phyloP scores from a whole-genome alignment of 2,888 invertebrate species.

The Hedya salicella region DNA sequence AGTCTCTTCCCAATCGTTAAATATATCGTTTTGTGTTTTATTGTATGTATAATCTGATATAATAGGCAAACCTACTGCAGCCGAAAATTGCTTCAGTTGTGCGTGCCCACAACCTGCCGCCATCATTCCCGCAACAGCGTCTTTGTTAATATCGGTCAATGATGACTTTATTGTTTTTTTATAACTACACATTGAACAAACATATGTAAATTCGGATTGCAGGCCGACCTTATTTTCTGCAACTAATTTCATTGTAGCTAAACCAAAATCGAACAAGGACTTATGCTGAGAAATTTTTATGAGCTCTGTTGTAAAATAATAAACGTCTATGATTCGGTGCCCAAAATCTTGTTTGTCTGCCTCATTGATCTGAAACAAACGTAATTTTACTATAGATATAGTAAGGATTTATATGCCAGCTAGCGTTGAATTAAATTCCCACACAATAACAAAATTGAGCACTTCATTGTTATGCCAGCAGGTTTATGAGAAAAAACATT shows the following conservation, averaged over 20 bases:
- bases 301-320: not conserved
- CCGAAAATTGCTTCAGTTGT: not conserved
- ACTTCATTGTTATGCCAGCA: too few relatives aligned
- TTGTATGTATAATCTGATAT: not conserved
- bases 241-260: not conserved
- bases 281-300: not conserved
- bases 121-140: not conserved
- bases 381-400: too few relatives aligned
- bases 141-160: not conserved
- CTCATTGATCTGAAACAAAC: too few relatives aligned
- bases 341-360: too few relatives aligned
- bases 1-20: conserved; percentile 43
- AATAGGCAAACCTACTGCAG: not conserved
- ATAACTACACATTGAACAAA: not conserved
- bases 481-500: too few relatives aligned
- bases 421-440: too few relatives aligned
- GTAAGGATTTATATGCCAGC: too few relatives aligned
- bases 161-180: not conserved
- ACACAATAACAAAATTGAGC: too few relatives aligned
- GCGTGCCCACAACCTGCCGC: not conserved
- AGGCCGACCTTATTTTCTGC: not conserved
- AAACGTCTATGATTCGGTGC: too few relatives aligned
- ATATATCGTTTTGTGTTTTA: not conserved
- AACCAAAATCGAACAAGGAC: not conserved
- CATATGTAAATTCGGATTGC: not conserved